phyloP scores from a whole-genome alignment of 2,888 invertebrate species.

The Oligia fasciuncula region DNA sequence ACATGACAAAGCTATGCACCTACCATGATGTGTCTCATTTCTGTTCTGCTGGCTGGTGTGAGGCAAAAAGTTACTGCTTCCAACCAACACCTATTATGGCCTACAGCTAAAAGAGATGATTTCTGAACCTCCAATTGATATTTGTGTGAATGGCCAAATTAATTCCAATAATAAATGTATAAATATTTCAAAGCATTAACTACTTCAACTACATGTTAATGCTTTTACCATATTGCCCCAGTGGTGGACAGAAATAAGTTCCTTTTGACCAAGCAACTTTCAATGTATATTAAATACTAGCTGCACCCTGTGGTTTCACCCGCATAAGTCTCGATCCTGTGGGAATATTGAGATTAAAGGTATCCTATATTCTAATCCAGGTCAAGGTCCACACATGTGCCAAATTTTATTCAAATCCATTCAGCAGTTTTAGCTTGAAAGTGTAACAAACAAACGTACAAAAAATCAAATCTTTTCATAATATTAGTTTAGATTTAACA shows the following conservation, averaged over 20 bases:
- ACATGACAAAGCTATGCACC: too few species aligned
- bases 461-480: not conserved
- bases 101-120: not conserved
- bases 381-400: not conserved
- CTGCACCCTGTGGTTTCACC: too few species aligned
- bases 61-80: too few species aligned
- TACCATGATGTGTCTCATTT: not conserved
- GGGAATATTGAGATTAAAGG: not conserved
- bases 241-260: not conserved
- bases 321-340: not conserved
- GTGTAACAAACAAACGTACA: not conserved
- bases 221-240: not conserved
- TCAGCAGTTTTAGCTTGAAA: not conserved
- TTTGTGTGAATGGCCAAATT: not conserved
- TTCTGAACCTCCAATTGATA: not conserved
- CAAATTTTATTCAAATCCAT: not conserved
- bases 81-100: too few species aligned
- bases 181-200: not conserved
- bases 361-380: not conserved
- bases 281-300: not conserved
- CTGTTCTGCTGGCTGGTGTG: not conserved
- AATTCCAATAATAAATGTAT: not conserved
- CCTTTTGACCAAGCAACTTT: not conserved
- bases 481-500: not conserved
- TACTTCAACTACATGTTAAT: not conserved